Evolutionary conservation across 2,797 vertebrate species (phyloP).

Genomic region (Arremon brunneinucha): DNA sequence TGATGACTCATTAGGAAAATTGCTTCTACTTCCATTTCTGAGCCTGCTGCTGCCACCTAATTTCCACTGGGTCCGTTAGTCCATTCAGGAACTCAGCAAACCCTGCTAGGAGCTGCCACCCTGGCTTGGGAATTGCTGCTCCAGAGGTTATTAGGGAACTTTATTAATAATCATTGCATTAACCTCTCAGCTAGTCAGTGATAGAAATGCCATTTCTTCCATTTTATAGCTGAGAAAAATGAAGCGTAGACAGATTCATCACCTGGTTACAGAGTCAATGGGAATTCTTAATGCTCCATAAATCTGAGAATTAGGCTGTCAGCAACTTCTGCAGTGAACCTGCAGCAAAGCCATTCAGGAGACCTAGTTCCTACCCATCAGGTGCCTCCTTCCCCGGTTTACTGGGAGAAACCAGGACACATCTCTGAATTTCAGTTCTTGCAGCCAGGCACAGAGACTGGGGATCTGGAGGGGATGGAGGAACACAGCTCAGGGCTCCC

Average conservation of each 20-base stretch:
- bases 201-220: constrained; percentile 20
- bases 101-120: not conserved
- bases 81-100: not conserved
- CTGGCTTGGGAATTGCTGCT: not conserved
- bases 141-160: constrained; percentile 24
- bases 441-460: not conserved
- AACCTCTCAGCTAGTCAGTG: constrained; percentile 7
- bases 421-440: not conserved
- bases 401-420: not conserved
- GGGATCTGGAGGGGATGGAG: not conserved
- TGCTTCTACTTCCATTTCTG: not conserved
- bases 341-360: not conserved
- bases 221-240: constrained; percentile 27
- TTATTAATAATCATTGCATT: constrained; percentile 43
- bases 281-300: constrained; percentile 39
- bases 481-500: not conserved
- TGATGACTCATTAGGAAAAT: constrained; percentile 24
- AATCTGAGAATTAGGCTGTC: constrained; percentile 44
- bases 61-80: not conserved
- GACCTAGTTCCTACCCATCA: not conserved
- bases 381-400: not conserved
- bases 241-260: constrained; percentile 25
- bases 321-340: constrained; percentile 4
- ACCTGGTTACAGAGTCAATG: constrained; percentile 27
- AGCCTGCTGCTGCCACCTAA: not conserved